Evolutionary conservation across 2,797 vertebrate genomes (phyloP), one percentile per base, ranked within the genome.

Genomic region (Euthynnus affinis): DNA sequence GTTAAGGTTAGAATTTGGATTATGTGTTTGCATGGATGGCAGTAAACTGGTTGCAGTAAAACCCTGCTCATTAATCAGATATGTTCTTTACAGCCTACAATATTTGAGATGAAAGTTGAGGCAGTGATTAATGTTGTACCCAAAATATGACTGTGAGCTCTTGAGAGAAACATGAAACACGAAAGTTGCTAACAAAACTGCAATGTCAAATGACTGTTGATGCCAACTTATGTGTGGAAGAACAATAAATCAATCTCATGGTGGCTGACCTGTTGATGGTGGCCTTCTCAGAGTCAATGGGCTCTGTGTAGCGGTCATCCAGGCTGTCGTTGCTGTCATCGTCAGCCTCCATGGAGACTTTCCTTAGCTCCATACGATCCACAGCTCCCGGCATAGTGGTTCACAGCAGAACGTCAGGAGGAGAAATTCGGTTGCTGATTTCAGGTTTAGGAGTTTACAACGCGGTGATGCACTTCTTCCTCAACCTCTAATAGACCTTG

Each of bases 311-410:
- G 87, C 89, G 92, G 25, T 96, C 97, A 49, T 97, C 96, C 2
- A 95, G 89, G 87, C 98, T 98, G 80, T 96, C 95, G 6, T 87
- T 96, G 23, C 98, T 98, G 91, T 98, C 97, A 78, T 98, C 95
- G 2, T 99, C 97, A 2, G 74, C 94, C 86, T 96, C 94, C 0
- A 93, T 97, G 93, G 94, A 94, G 90, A 99, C 96, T 93, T 96
- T 97, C 80, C 94, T 96, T 61, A 99, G 95, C 91, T 99, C 98
- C 96, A 99, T 94, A 27, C 96, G 96, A 88, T 99, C 97, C 96
- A 97, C 96, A 80, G 93, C 91, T 66, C 90, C 84, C 0, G 92
- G 92, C 93, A 92, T 94, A 0, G 70, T 65, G 75, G 51, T 2
- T 20, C 34, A 6, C 63, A 42, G 71, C 32, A 53, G 71, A 59